Conservation (phyloP, 2,888 invertebrate genomes). For the Willowsia nigromaculata region DNA sequence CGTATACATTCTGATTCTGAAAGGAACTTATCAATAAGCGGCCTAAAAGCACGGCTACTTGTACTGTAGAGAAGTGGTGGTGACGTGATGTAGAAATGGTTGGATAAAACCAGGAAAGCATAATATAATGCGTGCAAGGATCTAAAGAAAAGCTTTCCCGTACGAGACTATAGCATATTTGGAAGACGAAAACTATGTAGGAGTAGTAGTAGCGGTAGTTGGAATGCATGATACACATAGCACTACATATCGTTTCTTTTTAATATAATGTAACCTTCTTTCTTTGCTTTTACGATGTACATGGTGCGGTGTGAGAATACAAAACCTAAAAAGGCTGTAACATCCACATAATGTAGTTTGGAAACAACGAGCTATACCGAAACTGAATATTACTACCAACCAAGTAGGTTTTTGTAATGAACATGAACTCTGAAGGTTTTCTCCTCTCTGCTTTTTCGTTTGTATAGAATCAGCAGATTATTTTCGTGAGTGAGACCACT, state of each 20-base stretch:
- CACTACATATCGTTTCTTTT: too few relatives aligned
- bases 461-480: conserved; percentile 4
- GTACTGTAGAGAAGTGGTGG: not conserved
- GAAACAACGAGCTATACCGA: conserved; percentile 13
- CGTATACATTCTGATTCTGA: not conserved
- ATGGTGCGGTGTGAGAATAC: conserved; percentile 1
- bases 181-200: not conserved
- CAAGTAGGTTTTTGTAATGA: not conserved
- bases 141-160: not conserved
- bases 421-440: conserved; percentile 34
- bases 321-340: conserved; percentile 15
- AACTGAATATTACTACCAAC: not conserved
- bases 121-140: not conserved
- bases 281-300: not conserved
- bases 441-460: not conserved
- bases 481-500: not conserved
- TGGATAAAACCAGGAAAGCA: conserved; percentile 19
- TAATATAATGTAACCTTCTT: not conserved
- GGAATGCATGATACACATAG: not conserved
- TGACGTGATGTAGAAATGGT: not conserved
- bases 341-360: not conserved
- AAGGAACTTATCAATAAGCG: not conserved
- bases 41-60: not conserved
- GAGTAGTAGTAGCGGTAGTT: not conserved
- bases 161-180: not conserved